Percentiles rank a stretch among this genome's conserved stretches.
Conservation (phyloP, 2,888 invertebrate genomes). For the Drosophila silvestris region DNA sequence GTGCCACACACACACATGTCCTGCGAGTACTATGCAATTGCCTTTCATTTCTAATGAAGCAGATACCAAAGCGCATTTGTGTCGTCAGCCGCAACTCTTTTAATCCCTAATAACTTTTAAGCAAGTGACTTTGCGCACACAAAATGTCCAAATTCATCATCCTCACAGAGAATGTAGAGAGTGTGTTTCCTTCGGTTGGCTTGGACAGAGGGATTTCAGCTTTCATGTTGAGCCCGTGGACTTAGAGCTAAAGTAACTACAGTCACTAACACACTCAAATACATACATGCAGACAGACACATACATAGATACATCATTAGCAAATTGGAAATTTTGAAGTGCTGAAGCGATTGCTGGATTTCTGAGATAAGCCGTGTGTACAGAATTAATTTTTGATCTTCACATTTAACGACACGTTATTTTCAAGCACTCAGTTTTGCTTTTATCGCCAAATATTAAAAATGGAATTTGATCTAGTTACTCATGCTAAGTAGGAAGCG, state of each 20-base stretch:
- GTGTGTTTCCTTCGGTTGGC: constrained; percentile 5
- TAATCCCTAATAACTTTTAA: constrained; percentile 82
- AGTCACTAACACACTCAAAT: background rate
- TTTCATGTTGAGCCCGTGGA: constrained; percentile 51
- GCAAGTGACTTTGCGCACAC: constrained; percentile 80
- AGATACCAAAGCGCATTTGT: constrained; percentile 64
- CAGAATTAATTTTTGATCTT: background rate
- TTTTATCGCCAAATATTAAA: background rate
- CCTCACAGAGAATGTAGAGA: constrained; percentile 24
- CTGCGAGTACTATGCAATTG: constrained; percentile 17
- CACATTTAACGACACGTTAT: background rate
- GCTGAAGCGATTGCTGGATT: background rate
- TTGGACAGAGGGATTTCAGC: constrained; percentile 50
- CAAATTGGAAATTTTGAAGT: constrained; percentile 34
- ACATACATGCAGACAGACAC: background rate
- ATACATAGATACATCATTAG: constrained; percentile 37
- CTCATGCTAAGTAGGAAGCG: background rate
- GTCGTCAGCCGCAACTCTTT: constrained; percentile 69
- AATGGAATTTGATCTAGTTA: constrained; percentile 15
- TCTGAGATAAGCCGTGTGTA: background rate
- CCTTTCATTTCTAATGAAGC: constrained; percentile 68
- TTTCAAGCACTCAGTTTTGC: constrained; percentile 11
- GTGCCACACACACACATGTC: constrained; percentile 23
- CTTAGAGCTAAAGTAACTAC: constrained; percentile 28
- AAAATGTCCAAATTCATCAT: constrained; percentile 82